These are phyloP conservation scores for Bellardia bayeri DNA, from an alignment of 2,888 invertebrate species.

Conservation along the genomic window DNA sequence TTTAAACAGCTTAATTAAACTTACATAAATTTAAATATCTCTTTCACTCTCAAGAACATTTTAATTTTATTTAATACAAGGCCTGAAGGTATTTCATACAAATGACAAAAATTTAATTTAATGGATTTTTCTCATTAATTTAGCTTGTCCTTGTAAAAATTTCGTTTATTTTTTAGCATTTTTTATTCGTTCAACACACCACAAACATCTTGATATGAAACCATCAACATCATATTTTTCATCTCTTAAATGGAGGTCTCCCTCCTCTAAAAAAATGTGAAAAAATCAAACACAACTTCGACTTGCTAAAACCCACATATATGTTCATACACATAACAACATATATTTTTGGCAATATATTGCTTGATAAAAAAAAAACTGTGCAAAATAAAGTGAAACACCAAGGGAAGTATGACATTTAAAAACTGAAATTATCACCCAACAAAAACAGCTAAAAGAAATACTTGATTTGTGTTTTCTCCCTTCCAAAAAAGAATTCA, in stretches of 20 bases:
- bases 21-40: background rate
- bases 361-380: background rate
- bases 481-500: too few relatives aligned
- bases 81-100: constrained; percentile 55
- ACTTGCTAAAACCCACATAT: constrained; percentile 1
- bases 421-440: constrained; percentile 34
- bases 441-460: background rate
- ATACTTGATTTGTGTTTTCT: background rate
- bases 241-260: background rate
- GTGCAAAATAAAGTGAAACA: constrained; percentile 3
- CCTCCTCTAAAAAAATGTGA: background rate
- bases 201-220: constrained; percentile 41
- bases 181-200: background rate
- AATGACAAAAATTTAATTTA: constrained; percentile 50
- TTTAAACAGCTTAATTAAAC: background rate
- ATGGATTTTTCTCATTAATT: constrained; percentile 57
- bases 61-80: constrained; percentile 14
- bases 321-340: background rate
- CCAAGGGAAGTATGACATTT: constrained; percentile 33
- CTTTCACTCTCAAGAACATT: background rate
- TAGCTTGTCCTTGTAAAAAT: constrained; percentile 56
- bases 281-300: constrained; percentile 15
- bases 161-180: constrained; percentile 2
- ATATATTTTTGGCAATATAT: constrained; percentile 44
- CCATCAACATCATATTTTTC: constrained; percentile 42